Conservation (phyloP, 2,113 vertebrate genomes). For the Drymodes brunneopygia region DNA sequence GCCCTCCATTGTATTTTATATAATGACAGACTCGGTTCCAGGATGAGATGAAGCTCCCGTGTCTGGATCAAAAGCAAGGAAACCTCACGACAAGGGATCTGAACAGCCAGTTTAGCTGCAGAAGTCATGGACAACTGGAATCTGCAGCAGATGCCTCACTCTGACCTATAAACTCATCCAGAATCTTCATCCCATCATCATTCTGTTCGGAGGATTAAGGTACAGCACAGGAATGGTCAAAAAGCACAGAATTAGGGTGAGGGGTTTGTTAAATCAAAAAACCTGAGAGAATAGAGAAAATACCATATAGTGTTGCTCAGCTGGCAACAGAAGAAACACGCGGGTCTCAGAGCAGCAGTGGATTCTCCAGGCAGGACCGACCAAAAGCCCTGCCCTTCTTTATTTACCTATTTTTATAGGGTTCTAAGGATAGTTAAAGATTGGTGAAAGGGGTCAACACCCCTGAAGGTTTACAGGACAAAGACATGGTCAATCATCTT, state of each 20-base stretch:
- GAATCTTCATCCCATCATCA: background rate
- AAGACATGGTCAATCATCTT: no score
- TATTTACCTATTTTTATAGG: no score
- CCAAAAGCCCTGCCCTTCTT: no score
- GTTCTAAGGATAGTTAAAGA: no score
- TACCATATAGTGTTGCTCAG: no score
- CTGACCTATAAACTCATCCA: background rate
- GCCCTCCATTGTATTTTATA: constrained; percentile 33
- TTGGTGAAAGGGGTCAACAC: no score
- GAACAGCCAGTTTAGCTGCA: background rate
- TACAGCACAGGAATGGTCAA: background rate
- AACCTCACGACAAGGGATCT: background rate
- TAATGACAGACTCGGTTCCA: background rate
- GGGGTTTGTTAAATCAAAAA: background rate
- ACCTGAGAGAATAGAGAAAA: background rate
- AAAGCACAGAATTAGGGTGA: background rate
- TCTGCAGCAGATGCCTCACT: background rate
- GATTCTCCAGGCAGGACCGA: no score
- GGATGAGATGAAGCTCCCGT: constrained; percentile 4
- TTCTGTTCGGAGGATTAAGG: background rate
- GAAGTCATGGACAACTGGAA: background rate
- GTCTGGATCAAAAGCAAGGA: background rate
- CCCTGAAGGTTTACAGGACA: no score
- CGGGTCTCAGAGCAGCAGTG: no score
- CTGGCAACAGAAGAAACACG: no score